Conservation (phyloP, 2,797 vertebrate genomes). For the Macrochelys suwanniensis region DNA sequence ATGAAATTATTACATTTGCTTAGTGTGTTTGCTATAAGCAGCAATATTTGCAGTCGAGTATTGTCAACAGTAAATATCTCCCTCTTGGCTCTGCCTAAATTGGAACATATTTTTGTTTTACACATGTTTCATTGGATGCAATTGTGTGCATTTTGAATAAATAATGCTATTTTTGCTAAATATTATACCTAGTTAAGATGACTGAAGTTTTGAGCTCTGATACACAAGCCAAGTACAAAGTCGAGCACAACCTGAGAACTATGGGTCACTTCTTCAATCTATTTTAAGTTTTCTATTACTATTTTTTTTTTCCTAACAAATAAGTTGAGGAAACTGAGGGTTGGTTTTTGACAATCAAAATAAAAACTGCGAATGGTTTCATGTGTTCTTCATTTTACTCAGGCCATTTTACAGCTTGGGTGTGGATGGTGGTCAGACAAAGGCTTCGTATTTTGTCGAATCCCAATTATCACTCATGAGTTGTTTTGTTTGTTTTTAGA, state of each 20-base stretch:
- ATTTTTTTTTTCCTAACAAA: neutral
- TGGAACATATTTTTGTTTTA: neutral
- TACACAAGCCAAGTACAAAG: neutral
- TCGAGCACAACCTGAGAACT: neutral
- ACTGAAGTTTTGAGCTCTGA: neutral
- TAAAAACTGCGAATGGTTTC: fast-evolving
- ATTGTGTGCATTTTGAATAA: neutral
- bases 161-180: neutral
- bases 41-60: neutral
- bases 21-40: neutral
- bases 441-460: neutral
- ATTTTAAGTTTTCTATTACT: neutral
- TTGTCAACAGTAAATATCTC: neutral
- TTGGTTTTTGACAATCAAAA: neutral
- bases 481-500: neutral
- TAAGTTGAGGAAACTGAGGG: neutral
- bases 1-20: neutral
- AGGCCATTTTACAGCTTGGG: neutral
- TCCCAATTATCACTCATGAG: fast-evolving
- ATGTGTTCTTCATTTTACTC: neutral
- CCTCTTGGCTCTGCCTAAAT: neutral
- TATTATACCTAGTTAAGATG: neutral
- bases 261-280: neutral
- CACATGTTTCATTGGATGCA: neutral
- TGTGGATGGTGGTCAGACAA: neutral